Evolutionary conservation across 1,140 invertebrate genomes (phyloP).

Genomic region (Sipha flava): DNA sequence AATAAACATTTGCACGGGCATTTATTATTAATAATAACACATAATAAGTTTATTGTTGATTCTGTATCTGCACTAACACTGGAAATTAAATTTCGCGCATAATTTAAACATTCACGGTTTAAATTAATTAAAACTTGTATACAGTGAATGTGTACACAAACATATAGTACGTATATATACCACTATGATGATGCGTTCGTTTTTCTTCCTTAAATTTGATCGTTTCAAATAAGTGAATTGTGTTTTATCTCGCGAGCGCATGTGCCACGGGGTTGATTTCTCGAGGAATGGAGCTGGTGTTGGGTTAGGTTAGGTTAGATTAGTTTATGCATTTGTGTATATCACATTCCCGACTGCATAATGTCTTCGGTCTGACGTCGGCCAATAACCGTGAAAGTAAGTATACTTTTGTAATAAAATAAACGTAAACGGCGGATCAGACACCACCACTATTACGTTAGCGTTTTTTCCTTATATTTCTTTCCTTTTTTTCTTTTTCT

Average conservation of each 20-base stretch:
- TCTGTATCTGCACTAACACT: background rate
- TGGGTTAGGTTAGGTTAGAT: background rate
- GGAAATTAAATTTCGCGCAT: background rate
- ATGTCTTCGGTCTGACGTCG: background rate
- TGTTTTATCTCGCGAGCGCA: too few species aligned
- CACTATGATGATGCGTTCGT: background rate
- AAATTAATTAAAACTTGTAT: slow-evolving; percentile 2
- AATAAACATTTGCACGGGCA: background rate
- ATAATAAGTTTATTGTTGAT: background rate
- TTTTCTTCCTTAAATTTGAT: background rate
- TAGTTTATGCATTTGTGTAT: background rate
- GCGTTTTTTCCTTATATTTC: background rate
- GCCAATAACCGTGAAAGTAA: background rate
- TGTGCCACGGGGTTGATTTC: too few species aligned
- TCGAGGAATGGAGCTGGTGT: too few species aligned
- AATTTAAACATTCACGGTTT: background rate
- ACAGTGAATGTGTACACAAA: background rate
- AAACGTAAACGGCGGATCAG: background rate
- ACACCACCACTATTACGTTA: background rate
- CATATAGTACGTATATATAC: background rate
- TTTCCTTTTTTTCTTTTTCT: background rate
- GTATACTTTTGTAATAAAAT: background rate
- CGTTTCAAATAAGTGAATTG: background rate
- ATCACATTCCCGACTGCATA: background rate
- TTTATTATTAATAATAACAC: background rate